Conservation (phyloP, 1,140 invertebrate genomes). For the Diorhabda elongata region DNA sequence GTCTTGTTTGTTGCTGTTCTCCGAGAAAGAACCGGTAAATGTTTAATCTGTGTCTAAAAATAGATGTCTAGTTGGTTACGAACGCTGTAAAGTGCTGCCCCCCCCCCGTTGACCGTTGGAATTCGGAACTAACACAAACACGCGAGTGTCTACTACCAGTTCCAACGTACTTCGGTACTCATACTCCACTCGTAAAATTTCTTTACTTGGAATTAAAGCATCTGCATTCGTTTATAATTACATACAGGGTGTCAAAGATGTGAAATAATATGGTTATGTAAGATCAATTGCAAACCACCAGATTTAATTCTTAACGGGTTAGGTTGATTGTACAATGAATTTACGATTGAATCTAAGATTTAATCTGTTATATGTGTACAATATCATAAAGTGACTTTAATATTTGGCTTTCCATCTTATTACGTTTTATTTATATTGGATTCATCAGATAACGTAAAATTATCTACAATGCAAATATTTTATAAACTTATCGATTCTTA, state of each 20-base stretch:
- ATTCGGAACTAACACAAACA: conserved; percentile 30
- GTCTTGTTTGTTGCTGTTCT: background rate
- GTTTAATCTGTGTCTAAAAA: conserved; percentile 25
- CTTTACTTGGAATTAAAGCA: background rate
- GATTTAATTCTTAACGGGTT: no score
- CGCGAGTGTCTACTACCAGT: conserved; percentile 8
- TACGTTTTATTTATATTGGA: no score
- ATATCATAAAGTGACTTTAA: no score
- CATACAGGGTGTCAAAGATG: background rate
- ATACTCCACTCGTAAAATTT: background rate
- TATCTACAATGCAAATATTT: no score
- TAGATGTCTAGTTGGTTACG: conserved; percentile 14
- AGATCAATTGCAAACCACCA: no score
- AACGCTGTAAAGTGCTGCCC: conserved; percentile 31
- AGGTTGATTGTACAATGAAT: no score
- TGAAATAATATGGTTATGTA: no score
- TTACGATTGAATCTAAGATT: no score
- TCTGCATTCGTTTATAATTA: background rate
- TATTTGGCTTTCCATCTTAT: no score
- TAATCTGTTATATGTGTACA: no score
- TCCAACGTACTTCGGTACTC: background rate
- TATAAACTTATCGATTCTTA: background rate
- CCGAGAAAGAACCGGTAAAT: conserved; percentile 15
- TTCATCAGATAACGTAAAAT: no score
- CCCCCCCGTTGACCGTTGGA: conserved; percentile 31